Conservation (phyloP, 2,888 invertebrate genomes). For the Drosophila acutilabella region DNA sequence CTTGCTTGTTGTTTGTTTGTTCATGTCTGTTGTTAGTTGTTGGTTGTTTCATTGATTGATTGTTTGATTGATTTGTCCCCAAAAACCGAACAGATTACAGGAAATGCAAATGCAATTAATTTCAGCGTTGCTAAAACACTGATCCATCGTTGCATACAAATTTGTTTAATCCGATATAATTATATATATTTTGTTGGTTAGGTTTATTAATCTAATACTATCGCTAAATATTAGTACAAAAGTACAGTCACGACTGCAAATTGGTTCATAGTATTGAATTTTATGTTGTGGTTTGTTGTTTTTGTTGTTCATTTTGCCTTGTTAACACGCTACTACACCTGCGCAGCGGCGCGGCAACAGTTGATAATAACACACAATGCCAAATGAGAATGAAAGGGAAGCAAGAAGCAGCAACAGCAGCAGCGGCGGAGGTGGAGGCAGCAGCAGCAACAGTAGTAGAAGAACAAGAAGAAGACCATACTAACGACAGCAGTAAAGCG, state of each 20-base stretch:
- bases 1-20: slow-evolving; percentile 24
- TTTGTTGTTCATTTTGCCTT: slow-evolving; percentile 58
- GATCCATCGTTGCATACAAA: slow-evolving; percentile 43
- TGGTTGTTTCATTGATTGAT: slow-evolving; percentile 30
- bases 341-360: slow-evolving; percentile 69
- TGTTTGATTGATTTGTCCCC: slow-evolving; percentile 60
- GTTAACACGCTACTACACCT: slow-evolving; percentile 76
- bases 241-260: slow-evolving; percentile 68
- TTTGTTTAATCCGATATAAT: slow-evolving; percentile 40
- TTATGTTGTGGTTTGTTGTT: slow-evolving; percentile 60
- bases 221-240: slow-evolving; percentile 58
- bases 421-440: slow-evolving; percentile 24
- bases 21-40: slow-evolving; percentile 40
- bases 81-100: slow-evolving; percentile 69
- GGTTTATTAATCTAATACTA: slow-evolving; percentile 50
- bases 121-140: slow-evolving; percentile 55
- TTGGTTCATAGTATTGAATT: slow-evolving; percentile 51
- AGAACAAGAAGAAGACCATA: slow-evolving; percentile 54
- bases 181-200: slow-evolving; percentile 27
- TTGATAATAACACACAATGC: slow-evolving; percentile 60
- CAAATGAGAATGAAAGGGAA: slow-evolving; percentile 50
- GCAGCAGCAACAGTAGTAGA: slow-evolving; percentile 25
- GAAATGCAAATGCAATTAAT: slow-evolving; percentile 58
- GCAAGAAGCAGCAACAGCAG: slow-evolving; percentile 42
- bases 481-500: slow-evolving; percentile 54